Base-by-base conservation (phyloP, 64 coral and sea anemone species). In the Dendronephthya gigantea region DNA sequence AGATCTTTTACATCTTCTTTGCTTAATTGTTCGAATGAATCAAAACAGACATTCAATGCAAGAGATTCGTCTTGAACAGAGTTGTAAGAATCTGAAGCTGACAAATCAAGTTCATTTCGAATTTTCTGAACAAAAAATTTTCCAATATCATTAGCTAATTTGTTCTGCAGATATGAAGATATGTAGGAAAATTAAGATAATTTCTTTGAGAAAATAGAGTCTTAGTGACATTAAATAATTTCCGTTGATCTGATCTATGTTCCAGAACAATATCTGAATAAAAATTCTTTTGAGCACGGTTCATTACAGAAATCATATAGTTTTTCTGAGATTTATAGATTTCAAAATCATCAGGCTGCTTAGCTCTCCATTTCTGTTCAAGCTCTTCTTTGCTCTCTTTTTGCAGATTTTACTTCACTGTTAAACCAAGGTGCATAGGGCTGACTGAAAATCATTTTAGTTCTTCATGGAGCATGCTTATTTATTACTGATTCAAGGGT, bases 361-460 rank as follows among this genome's bases (percentile, higher is more conserved):
- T 85, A 7, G 88, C 76, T 51, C 16, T 84, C 88, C 88, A 90
- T 52, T 85, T 84, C 0, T 82, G 65, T 50, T 90, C 83, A 50
- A n/a, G 83, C 83, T 79, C 79, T 72, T 47, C 29, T 85, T 25
- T 66, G 68, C 23, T 28, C 8, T 3, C 66, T 10, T 33, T 90
- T 85, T 30, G 41, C 83, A 36, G 9, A 29, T 32, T 84, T 59
- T 27, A 90, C 84, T 17, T 43, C 15, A 23, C 75, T 68, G 48
- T 75, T 85, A 47, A 49, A 90, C 88, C 66, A 85, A 30, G 82
- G 83, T 35, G 85, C 83, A 1, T 40, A 33, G 7, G 52, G 9
- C 17, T 58, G 4, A 68, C 33, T 86, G 37, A 40, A 13, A 8
- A 25, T 39, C 27, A 11, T 45, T 45, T 25, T 83, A 23, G 32